A percentile compares a stretch with the other conserved stretches of the same genome.
These are phyloP conservation scores for Podargus strigoides DNA, from an alignment of 2,797 vertebrate genomes.

Conservation along the genomic window DNA sequence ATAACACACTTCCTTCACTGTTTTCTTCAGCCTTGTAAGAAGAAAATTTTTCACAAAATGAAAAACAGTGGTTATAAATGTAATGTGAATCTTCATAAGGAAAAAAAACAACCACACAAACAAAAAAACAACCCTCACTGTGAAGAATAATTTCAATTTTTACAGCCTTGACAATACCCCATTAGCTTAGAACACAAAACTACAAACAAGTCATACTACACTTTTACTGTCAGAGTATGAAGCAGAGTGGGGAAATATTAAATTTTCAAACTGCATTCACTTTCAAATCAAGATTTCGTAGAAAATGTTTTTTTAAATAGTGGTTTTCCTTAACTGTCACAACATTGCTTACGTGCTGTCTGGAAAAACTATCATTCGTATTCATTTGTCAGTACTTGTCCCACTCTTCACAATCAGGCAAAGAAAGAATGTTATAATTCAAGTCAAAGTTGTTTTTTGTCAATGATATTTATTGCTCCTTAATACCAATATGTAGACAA, in stretches of 20 bases:
- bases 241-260: not conserved
- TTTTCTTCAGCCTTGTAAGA: not conserved
- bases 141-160: not conserved
- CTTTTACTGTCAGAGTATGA: not conserved
- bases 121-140: not conserved
- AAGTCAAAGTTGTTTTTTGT: slow-evolving; percentile 15
- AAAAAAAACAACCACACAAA: not conserved
- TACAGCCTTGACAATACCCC: not conserved
- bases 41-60: not conserved
- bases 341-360: not conserved
- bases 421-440: not conserved
- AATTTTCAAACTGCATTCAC: not conserved
- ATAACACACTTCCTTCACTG: not conserved
- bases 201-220: not conserved
- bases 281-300: not conserved
- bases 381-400: slow-evolving; percentile 8
- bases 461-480: slow-evolving; percentile 7
- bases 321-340: slow-evolving; percentile 37
- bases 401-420: not conserved
- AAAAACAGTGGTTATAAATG: not conserved
- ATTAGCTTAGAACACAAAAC: not conserved
- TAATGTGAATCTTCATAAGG: not conserved
- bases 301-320: slow-evolving; percentile 22
- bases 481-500: not conserved
- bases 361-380: slow-evolving; percentile 6